These are phyloP conservation scores for Rallus limicola DNA, from an alignment of 2,113 vertebrate species.

Conservation along the genomic window DNA sequence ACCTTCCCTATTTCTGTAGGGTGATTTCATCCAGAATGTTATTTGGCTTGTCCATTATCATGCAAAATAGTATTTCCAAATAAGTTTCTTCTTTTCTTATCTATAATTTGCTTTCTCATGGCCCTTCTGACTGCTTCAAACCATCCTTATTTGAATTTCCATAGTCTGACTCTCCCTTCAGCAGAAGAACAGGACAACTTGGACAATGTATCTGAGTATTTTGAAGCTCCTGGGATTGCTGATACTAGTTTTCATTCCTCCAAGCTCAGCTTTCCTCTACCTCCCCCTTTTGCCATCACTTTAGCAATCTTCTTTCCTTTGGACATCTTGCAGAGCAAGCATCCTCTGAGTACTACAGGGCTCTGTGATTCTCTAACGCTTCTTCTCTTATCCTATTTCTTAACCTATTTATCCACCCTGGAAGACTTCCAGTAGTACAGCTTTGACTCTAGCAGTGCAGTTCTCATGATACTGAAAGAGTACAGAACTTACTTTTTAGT, in stretches of 20 bases:
- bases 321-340: constrained; percentile 7
- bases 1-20: background rate
- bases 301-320: background rate
- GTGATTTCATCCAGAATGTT: constrained; percentile 1
- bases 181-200: background rate
- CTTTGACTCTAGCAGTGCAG: background rate
- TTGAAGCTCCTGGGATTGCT: background rate
- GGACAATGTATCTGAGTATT: background rate
- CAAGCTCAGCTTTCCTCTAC: background rate
- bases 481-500: background rate
- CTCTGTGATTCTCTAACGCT: background rate
- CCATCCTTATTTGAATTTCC: background rate
- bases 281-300: background rate
- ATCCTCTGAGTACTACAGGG: background rate
- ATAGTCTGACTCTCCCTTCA: background rate
- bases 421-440: constrained; percentile 9
- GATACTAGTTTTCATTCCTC: background rate
- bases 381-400: background rate
- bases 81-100: background rate
- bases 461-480: background rate
- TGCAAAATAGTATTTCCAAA: constrained; percentile 17
- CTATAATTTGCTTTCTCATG: background rate
- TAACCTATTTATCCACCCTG: background rate
- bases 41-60: background rate
- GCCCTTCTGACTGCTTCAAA: background rate